Percentiles rank a stretch among this genome's conserved stretches.
Conservation (phyloP, 2,888 invertebrate genomes). For the Tipula vernalis region DNA sequence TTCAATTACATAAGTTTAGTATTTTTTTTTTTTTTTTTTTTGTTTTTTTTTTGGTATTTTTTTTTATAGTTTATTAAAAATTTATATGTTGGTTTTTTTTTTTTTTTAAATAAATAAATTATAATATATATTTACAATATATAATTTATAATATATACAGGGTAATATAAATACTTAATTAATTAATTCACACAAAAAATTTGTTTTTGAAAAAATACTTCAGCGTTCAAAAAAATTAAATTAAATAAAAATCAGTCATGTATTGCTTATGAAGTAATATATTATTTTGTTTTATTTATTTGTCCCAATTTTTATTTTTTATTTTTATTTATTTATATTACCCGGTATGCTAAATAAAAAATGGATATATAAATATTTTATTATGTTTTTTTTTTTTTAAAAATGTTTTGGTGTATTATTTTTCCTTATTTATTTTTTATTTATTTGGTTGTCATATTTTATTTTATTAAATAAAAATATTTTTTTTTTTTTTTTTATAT, state of each 20-base stretch:
- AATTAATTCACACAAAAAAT: background rate
- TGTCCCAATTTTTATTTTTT: background rate
- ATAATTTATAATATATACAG: background rate
- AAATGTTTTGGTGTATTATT: conserved; percentile 8
- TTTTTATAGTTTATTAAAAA: conserved; percentile 8
- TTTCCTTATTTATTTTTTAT: conserved; percentile 6
- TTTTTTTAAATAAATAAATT: conserved; percentile 6
- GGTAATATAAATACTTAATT: background rate
- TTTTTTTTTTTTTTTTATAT: background rate
- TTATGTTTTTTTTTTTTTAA: background rate
- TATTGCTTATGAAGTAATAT: conserved; percentile 11
- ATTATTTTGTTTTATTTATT: background rate
- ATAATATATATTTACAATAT: background rate
- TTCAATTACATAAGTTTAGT: conserved; percentile 7
- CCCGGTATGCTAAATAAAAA: background rate
- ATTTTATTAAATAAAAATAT: conserved; percentile 6
- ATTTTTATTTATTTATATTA: background rate
- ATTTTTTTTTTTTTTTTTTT: background rate
- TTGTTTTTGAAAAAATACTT: background rate
- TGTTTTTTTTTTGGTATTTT: background rate
- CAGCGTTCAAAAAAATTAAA: background rate
- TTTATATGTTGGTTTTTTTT: background rate
- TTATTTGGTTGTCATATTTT: conserved; percentile 1
- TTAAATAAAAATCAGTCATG: conserved; percentile 9
- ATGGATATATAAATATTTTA: background rate